A percentile compares a stretch with the other conserved stretches of the same genome.
Evolutionary conservation across 2,888 invertebrate genomes (phyloP).

Genomic region (Mechanitis mazaeus): DNA sequence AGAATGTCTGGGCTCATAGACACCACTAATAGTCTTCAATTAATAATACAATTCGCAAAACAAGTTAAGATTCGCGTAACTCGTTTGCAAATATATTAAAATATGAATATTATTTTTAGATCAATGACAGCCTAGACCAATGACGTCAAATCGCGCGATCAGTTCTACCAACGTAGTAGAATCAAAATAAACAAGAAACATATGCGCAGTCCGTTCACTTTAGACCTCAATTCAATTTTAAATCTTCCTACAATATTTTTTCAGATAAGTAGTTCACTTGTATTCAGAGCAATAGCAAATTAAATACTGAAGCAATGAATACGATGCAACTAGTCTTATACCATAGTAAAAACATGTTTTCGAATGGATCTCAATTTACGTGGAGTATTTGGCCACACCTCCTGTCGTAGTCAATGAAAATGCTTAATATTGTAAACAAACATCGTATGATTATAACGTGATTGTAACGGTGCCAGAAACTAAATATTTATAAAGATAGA

Average conservation of each 20-base stretch:
- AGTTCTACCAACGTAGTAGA: slow-evolving; percentile 46
- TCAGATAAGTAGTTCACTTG: slow-evolving; percentile 14
- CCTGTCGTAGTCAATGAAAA: slow-evolving; percentile 42
- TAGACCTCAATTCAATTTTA: slow-evolving; percentile 22
- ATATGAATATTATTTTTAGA: slow-evolving; percentile 53
- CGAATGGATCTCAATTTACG: slow-evolving; percentile 24
- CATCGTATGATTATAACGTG: slow-evolving; percentile 50
- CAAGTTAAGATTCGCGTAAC: slow-evolving; percentile 28
- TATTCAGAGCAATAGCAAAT: slow-evolving; percentile 29
- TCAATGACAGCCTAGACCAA: slow-evolving; percentile 44
- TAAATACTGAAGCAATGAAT: slow-evolving; percentile 32
- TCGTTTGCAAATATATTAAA: slow-evolving; percentile 37
- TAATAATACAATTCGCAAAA: slow-evolving; percentile 15
- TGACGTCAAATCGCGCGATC: slow-evolving; percentile 68
- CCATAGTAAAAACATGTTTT: slow-evolving; percentile 55
- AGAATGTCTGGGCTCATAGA: slow-evolving; percentile 24
- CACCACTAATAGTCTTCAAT: slow-evolving; percentile 23
- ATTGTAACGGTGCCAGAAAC: slow-evolving; percentile 44
- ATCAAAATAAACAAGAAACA: slow-evolving; percentile 43
- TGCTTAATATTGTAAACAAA: slow-evolving; percentile 50
- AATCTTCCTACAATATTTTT: slow-evolving; percentile 16
- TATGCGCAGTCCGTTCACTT: slow-evolving; percentile 25
- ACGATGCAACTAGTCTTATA: slow-evolving; percentile 42
- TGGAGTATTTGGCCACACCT: slow-evolving; percentile 45
- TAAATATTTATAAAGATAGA: not conserved